A percentile compares a stretch with the other conserved stretches of the same genome.
These are phyloP conservation scores for Alosa sapidissima DNA, from an alignment of 2,797 vertebrate genomes.

Conservation along the genomic window DNA sequence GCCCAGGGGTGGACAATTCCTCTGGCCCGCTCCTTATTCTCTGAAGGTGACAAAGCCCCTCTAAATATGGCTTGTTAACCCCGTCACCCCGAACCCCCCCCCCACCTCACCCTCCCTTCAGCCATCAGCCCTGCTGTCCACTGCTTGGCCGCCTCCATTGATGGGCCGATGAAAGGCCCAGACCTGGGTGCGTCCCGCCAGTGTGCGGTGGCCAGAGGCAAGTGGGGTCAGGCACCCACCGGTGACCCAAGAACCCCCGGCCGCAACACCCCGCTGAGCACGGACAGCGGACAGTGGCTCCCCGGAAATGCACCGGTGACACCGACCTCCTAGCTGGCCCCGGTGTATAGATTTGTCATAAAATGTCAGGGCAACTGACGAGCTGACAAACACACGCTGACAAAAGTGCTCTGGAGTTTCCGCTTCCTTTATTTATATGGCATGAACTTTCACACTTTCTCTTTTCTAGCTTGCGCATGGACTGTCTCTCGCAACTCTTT, in stretches of 20 bases:
- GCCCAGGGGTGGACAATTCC: conserved; percentile 61
- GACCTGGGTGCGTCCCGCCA: conserved; percentile 55
- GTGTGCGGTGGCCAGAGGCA: conserved; percentile 58
- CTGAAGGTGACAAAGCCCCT: conserved; percentile 69
- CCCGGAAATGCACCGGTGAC: conserved; percentile 47
- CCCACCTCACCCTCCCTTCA: conserved; percentile 50
- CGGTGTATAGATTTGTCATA: conserved; percentile 55
- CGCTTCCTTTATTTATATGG: neutral
- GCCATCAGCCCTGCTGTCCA: conserved; percentile 64
- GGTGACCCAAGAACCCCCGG: conserved; percentile 58
- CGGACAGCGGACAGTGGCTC: conserved; percentile 54
- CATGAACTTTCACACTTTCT: conserved; percentile 10
- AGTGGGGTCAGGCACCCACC: conserved; percentile 69
- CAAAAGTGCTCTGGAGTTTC: neutral
- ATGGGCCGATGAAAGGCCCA: conserved; percentile 60
- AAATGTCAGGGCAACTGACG: conserved; percentile 43
- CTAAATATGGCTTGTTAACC: conserved; percentile 70
- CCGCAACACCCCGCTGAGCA: conserved; percentile 59
- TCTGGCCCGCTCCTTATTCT: conserved; percentile 52
- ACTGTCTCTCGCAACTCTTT: neutral
- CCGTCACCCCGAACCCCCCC: conserved; percentile 60
- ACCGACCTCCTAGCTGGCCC: conserved; percentile 36
- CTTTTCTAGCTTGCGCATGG: neutral
- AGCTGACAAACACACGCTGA: conserved; percentile 27
- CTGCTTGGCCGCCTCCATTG: conserved; percentile 79